Conservation (phyloP, 2,797 vertebrate genomes). For the Sciaenops ocellatus region DNA sequence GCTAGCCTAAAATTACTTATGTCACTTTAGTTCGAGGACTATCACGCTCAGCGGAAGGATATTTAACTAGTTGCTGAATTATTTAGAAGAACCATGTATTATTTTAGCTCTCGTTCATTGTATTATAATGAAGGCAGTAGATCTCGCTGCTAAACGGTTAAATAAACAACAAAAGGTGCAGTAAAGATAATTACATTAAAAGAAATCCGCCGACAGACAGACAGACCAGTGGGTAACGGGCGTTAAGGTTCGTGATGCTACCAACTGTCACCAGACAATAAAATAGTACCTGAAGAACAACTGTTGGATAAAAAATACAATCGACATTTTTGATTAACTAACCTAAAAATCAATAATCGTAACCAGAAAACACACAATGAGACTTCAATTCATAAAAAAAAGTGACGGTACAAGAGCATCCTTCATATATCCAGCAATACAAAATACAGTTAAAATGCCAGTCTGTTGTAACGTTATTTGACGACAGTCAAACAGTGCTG, state of each 20-base stretch:
- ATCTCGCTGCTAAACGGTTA: neutral
- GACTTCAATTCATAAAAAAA: neutral
- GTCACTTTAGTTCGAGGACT: constrained; percentile 32
- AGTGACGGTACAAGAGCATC: neutral
- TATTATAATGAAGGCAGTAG: constrained; percentile 1
- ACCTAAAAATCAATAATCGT: neutral
- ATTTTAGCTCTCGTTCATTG: constrained; percentile 18
- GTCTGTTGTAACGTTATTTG: neutral
- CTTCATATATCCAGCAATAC: neutral
- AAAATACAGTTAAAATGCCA: neutral
- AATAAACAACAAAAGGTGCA: neutral
- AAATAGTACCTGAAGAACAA: neutral
- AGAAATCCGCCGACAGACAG: neutral
- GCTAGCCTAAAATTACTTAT: constrained; percentile 52
- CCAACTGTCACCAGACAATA: neutral
- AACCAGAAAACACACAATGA: neutral
- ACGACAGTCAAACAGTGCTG: neutral
- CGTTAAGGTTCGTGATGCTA: neutral
- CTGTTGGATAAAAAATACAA: neutral
- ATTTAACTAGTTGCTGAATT: constrained; percentile 62
- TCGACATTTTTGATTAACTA: neutral
- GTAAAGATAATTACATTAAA: too few species aligned
- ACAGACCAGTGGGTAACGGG: neutral
- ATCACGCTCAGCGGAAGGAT: constrained; percentile 56
- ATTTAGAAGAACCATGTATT: constrained; percentile 39